These are phyloP conservation scores for Melangyna quadrimaculata DNA, from an alignment of 2,888 invertebrate genomes.

Conservation along the genomic window DNA sequence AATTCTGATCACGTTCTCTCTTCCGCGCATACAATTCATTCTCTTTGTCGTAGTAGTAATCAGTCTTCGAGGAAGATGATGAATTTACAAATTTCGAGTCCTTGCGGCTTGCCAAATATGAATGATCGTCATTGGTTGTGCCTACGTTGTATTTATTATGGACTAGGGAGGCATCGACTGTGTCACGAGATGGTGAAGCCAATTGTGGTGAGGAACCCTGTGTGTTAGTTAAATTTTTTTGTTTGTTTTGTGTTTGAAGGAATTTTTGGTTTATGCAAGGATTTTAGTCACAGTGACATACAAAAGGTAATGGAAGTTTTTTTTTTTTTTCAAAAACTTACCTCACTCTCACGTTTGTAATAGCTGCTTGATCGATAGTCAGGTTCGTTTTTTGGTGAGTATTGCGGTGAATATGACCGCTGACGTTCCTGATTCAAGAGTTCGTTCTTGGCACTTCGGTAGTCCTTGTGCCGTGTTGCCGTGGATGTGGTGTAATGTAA, in stretches of 20 bases:
- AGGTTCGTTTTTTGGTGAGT: slow-evolving; percentile 79
- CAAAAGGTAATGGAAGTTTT: slow-evolving; percentile 31
- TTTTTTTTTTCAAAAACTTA: slow-evolving; percentile 72
- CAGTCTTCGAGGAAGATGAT: slow-evolving; percentile 76
- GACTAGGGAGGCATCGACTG: slow-evolving; percentile 61
- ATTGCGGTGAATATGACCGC: slow-evolving; percentile 80
- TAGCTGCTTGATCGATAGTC: slow-evolving; percentile 79
- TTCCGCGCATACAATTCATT: slow-evolving; percentile 78
- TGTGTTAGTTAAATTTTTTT: slow-evolving; percentile 68
- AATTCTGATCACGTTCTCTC: slow-evolving; percentile 75
- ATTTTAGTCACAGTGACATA: slow-evolving; percentile 41
- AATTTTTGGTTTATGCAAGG: slow-evolving; percentile 50
- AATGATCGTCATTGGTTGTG: slow-evolving; percentile 78
- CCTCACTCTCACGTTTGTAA: slow-evolving; percentile 80
- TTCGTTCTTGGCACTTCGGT: slow-evolving; percentile 75
- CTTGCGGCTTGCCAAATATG: slow-evolving; percentile 76
- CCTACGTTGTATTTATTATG: slow-evolving; percentile 53
- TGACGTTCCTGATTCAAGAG: slow-evolving; percentile 75
- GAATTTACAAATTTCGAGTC: slow-evolving; percentile 77
- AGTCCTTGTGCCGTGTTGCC: slow-evolving; percentile 78
- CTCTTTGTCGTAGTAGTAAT: slow-evolving; percentile 81
- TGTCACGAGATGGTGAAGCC: slow-evolving; percentile 71
- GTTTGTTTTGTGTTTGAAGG: slow-evolving; percentile 68
- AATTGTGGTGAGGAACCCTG: slow-evolving; percentile 69
- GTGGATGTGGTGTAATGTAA: slow-evolving; percentile 80